Percentiles rank a stretch among this genome's conserved stretches.
Evolutionary conservation across 2,888 invertebrate species (phyloP).

Genomic region (Spilarctia lutea): DNA sequence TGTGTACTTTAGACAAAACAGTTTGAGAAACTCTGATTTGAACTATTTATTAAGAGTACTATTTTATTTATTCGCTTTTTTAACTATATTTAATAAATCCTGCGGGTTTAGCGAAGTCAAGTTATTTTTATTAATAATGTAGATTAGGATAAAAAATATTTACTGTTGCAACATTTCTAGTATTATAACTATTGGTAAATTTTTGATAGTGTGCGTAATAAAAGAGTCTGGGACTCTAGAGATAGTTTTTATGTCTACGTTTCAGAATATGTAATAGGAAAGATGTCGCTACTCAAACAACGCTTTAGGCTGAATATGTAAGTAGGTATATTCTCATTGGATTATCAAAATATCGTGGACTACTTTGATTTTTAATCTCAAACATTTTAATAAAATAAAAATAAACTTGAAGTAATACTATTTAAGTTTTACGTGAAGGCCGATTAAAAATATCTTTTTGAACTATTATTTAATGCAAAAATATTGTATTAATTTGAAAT

Average conservation of each 20-base stretch:
- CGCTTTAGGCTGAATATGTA: background rate
- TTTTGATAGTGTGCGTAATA: background rate
- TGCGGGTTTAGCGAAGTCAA: background rate
- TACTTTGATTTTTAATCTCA: background rate
- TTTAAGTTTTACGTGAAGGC: background rate
- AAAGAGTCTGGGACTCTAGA: background rate
- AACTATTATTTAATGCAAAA: background rate
- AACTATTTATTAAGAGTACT: conserved; percentile 10
- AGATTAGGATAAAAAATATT: no score
- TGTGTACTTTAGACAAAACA: background rate
- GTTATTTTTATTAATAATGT: background rate
- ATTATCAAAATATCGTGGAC: background rate
- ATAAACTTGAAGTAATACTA: no score
- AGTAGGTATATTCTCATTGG: background rate
- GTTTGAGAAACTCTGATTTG: conserved; percentile 3
- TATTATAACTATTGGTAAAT: background rate
- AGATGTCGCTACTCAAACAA: background rate
- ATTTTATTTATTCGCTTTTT: conserved; percentile 27
- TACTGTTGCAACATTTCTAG: no score
- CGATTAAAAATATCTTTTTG: no score
- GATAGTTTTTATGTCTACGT: background rate
- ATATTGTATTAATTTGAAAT: background rate
- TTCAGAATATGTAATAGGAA: background rate
- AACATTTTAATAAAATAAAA: background rate
- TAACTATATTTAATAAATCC: conserved; percentile 17